Percentiles rank a stretch among this genome's conserved stretches.
phyloP scores from a whole-genome alignment of 2,797 vertebrate species.

The Lutjanus argentimaculatus region DNA sequence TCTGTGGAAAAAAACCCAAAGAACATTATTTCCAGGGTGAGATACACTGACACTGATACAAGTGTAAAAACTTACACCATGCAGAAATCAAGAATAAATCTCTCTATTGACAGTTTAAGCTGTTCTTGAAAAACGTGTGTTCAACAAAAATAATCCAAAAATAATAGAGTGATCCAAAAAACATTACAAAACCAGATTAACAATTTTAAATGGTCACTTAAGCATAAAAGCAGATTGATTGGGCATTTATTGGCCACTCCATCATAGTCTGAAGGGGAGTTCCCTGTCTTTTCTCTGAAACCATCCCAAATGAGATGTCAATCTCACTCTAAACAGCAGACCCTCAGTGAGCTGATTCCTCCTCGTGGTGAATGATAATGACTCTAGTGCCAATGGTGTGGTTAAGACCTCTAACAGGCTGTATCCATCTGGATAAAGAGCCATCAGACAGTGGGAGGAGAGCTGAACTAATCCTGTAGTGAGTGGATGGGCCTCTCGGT shows the following conservation, averaged over 20 bases:
- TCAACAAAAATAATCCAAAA: not conserved
- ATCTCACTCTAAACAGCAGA: conserved; percentile 72
- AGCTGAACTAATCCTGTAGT: conserved; percentile 84
- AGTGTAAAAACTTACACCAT: not conserved
- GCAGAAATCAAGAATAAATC: not conserved
- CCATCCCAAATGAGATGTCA: conserved; percentile 82
- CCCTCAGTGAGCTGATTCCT: conserved; percentile 73
- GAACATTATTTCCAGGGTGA: not conserved
- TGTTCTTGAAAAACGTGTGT: not conserved
- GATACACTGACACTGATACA: not conserved
- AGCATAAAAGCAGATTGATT: conserved; percentile 68
- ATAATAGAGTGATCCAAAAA: conserved; percentile 2
- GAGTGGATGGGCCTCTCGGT: conserved; percentile 80
- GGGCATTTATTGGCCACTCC: conserved; percentile 66
- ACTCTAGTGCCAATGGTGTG: conserved; percentile 73
- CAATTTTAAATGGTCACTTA: conserved; percentile 61
- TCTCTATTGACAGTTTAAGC: not conserved
- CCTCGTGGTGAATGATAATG: conserved; percentile 84
- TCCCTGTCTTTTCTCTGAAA: conserved; percentile 68
- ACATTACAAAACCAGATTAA: conserved; percentile 30
- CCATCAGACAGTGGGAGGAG: conserved; percentile 84
- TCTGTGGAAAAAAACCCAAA: conserved; percentile 21
- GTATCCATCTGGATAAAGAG: conserved; percentile 80
- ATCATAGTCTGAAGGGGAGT: conserved; percentile 74
- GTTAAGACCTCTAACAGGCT: conserved; percentile 77